Evolutionary conservation across 2,113 vertebrate genomes (phyloP).

Genomic region (Cavia porcellus): DNA sequence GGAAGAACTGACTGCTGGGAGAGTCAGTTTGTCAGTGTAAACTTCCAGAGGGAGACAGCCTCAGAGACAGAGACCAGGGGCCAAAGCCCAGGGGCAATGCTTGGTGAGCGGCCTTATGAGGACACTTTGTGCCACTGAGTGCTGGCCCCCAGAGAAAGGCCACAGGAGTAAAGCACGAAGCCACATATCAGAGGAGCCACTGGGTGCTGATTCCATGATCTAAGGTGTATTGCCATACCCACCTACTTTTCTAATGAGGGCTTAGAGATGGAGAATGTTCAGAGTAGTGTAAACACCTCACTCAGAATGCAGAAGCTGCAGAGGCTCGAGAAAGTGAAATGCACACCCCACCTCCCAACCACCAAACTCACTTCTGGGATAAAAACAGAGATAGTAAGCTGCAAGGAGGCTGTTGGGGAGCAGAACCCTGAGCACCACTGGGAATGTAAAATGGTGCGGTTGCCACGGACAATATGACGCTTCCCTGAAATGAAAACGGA

Average conservation of each 20-base stretch:
- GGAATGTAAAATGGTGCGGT: background rate
- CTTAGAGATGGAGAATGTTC: background rate
- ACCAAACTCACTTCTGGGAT: background rate
- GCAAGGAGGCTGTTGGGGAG: background rate
- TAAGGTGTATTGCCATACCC: background rate
- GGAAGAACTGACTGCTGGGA: background rate
- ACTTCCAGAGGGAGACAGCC: background rate
- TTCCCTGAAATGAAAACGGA: background rate
- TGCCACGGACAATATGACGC: too few relatives aligned
- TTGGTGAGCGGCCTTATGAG: background rate
- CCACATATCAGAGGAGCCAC: background rate
- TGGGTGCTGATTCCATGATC: background rate
- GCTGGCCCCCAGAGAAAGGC: background rate
- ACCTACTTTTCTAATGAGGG: background rate
- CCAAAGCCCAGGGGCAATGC: background rate
- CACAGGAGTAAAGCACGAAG: background rate
- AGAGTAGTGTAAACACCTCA: background rate
- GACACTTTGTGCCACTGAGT: background rate
- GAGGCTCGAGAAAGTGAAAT: slow-evolving; percentile 21
- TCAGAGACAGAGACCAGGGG: background rate
- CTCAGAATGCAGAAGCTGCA: background rate
- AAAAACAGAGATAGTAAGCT: background rate
- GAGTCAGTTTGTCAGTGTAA: background rate
- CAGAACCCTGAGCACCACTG: background rate
- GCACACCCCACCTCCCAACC: background rate